Percentiles rank a stretch among this genome's conserved stretches.
These are phyloP conservation scores for Wiebesia pumilae DNA, from an alignment of 1,140 invertebrate genomes.

Conservation along the genomic window DNA sequence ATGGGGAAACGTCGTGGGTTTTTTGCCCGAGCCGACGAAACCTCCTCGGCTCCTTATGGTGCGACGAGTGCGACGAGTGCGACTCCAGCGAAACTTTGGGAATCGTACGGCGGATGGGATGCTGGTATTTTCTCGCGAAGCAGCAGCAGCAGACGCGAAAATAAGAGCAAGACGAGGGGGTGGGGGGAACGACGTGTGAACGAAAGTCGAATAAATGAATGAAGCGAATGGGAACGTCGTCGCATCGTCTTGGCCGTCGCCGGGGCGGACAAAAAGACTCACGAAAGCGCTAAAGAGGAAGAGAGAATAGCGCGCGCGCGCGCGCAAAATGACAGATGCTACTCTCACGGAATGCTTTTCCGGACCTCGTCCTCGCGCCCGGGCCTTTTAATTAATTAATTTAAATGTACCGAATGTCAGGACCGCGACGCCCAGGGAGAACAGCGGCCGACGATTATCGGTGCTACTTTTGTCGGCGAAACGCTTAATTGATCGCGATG, in stretches of 20 bases:
- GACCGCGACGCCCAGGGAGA: neutral
- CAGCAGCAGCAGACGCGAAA: conserved; percentile 1
- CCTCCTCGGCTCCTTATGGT: conserved; percentile 27
- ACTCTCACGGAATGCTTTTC: conserved; percentile 61
- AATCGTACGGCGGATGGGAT: conserved; percentile 17
- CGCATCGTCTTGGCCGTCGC: neutral
- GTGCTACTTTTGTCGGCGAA: neutral
- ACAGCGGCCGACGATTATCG: neutral
- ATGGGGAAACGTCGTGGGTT: conserved; percentile 39
- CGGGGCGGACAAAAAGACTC: neutral
- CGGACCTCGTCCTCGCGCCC: conserved; percentile 24
- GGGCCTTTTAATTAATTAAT: conserved; percentile 50
- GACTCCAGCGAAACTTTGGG: conserved; percentile 29
- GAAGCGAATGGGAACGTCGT: conserved; percentile 54
- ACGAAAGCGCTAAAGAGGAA: neutral
- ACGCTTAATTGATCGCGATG: conserved; percentile 27
- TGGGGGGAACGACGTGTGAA: conserved; percentile 58
- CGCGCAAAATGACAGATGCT: conserved; percentile 53
- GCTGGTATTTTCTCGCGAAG: neutral
- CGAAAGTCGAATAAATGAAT: conserved; percentile 52
- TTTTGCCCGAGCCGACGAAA: conserved; percentile 6
- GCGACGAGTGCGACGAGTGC: neutral
- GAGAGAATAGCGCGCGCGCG: neutral
- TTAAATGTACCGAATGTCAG: conserved; percentile 41
- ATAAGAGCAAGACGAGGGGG: conserved; percentile 30